Conservation (phyloP, 1,140 invertebrate species). For the Papilio aristodemus region DNA sequence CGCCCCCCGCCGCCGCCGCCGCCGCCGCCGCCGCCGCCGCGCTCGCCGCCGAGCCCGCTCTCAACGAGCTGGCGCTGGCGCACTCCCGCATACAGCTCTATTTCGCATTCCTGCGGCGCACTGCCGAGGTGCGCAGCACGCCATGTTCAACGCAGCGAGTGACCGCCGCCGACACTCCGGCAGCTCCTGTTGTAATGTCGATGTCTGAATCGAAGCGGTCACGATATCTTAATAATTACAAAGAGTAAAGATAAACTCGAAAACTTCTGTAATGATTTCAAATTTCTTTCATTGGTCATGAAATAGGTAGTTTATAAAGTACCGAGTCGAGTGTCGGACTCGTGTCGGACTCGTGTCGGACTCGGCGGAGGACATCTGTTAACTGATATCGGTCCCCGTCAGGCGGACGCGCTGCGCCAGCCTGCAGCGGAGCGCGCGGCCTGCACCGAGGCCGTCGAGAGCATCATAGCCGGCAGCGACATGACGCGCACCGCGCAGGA, state of each 20-base stretch:
- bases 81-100: constrained; percentile 95
- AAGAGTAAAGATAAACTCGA: too few relatives aligned
- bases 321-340: too few relatives aligned
- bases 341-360: too few relatives aligned
- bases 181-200: too few relatives aligned
- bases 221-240: too few relatives aligned
- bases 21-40: constrained; percentile 85
- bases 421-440: constrained; percentile 80
- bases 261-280: too few relatives aligned
- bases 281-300: too few relatives aligned
- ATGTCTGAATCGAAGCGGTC: not conserved
- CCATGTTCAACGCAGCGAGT: constrained; percentile 38
- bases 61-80: constrained; percentile 95
- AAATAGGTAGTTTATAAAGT: too few relatives aligned
- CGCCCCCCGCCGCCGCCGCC: constrained; percentile 84
- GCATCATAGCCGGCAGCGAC: constrained; percentile 88
- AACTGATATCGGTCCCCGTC: too few relatives aligned
- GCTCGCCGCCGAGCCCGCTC: constrained; percentile 92
- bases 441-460: constrained; percentile 83
- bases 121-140: constrained; percentile 89
- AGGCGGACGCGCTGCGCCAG: too few relatives aligned
- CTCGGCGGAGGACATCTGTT: not conserved
- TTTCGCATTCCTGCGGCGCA: constrained; percentile 91
- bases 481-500: constrained; percentile 94
- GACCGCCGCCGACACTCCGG: too few relatives aligned